Percentiles rank a stretch among this genome's conserved stretches.
Evolutionary conservation across 1,140 invertebrate species (phyloP).

Genomic region (Drosophila bocqueti): DNA sequence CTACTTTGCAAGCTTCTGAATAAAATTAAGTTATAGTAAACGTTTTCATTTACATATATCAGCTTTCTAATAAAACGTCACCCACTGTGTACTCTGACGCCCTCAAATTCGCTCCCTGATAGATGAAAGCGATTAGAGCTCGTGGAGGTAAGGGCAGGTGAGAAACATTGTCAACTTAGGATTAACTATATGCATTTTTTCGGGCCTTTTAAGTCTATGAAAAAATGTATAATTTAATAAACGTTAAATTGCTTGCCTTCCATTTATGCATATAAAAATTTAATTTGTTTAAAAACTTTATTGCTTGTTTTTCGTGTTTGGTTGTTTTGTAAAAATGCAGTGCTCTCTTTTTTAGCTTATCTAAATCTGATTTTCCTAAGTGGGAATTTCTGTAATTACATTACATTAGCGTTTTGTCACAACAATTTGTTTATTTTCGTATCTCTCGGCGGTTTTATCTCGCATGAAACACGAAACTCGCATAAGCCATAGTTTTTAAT

Average conservation of each 20-base stretch:
- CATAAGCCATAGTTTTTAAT: slow-evolving; percentile 5
- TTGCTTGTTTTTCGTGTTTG: background rate
- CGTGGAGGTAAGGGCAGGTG: slow-evolving; percentile 3
- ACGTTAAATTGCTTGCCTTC: background rate
- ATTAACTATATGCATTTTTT: slow-evolving; percentile 8
- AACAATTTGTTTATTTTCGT: slow-evolving; percentile 15
- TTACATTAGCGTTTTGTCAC: slow-evolving; percentile 23
- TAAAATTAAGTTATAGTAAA: too few species aligned
- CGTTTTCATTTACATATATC: background rate
- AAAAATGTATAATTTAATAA: background rate
- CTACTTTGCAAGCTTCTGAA: too few species aligned
- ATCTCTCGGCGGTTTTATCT: slow-evolving; percentile 8
- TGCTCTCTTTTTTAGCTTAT: slow-evolving; percentile 3
- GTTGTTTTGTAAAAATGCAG: background rate
- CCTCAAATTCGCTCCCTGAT: background rate
- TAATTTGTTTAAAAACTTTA: background rate
- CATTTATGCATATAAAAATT: background rate
- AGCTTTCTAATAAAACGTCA: too few species aligned
- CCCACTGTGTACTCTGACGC: background rate
- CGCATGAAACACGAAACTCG: slow-evolving; percentile 6
- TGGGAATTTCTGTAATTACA: slow-evolving; percentile 15
- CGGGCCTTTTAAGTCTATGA: too few species aligned
- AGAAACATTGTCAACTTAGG: slow-evolving; percentile 1
- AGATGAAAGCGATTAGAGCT: slow-evolving; percentile 5
- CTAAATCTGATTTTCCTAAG: slow-evolving; percentile 20